phyloP scores from a whole-genome alignment of 2,888 invertebrate genomes.

The Cantharis rustica region DNA sequence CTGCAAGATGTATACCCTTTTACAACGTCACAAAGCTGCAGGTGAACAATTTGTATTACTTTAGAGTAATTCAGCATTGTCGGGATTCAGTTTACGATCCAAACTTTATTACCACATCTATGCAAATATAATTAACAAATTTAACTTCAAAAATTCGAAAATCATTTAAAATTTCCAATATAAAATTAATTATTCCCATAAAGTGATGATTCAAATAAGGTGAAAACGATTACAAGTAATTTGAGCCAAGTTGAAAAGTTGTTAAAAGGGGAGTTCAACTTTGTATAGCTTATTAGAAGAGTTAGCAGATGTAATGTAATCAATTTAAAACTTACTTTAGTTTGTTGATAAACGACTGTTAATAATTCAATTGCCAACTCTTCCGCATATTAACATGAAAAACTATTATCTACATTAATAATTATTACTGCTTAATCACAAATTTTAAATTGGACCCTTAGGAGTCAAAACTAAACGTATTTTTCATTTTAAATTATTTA shows the following conservation, averaged over 20 bases:
- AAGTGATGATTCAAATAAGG: neutral
- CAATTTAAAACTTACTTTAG: neutral
- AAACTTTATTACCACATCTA: constrained; percentile 1
- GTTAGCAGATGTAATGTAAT: neutral
- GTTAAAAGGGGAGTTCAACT: neutral
- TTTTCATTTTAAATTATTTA: neutral
- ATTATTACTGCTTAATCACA: neutral
- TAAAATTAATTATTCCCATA: constrained; percentile 2
- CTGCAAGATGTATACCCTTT: constrained; percentile 21
- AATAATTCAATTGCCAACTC: neutral
- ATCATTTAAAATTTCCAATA: neutral
- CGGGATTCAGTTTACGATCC: neutral
- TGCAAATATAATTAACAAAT: constrained; percentile 1
- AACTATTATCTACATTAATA: neutral
- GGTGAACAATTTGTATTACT: constrained; percentile 31
- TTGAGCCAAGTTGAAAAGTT: neutral
- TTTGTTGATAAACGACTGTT: neutral
- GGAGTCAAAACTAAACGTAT: neutral
- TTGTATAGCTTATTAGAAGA: neutral
- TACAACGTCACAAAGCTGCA: constrained; percentile 25
- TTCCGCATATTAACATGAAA: neutral
- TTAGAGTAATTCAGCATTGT: constrained; percentile 15
- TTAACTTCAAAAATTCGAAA: neutral
- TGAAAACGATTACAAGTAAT: constrained; percentile 1
- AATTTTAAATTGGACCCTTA: neutral